These are phyloP conservation scores for Xenops minutus DNA, from an alignment of 2,797 vertebrate species.

Conservation along the genomic window DNA sequence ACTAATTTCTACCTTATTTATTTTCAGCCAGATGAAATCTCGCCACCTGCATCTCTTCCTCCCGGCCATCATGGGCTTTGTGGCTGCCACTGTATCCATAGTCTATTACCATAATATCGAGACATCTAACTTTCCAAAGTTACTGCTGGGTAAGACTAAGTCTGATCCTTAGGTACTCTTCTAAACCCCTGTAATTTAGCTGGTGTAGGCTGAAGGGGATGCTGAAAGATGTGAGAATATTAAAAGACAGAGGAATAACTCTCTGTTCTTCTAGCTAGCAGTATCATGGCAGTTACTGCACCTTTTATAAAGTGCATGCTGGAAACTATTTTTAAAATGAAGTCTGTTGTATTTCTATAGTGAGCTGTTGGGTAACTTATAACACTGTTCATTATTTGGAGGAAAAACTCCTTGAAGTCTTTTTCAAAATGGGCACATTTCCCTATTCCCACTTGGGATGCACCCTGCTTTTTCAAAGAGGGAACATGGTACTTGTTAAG, in stretches of 20 bases:
- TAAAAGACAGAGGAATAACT: not conserved
- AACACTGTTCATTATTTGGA: not conserved
- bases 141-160: conserved; percentile 87
- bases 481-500: not conserved
- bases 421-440: not conserved
- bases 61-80: conserved; percentile 95
- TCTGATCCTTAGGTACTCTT: not conserved
- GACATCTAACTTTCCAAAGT: conserved; percentile 97
- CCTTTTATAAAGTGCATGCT: not conserved
- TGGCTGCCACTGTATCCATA: conserved; percentile 94
- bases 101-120: conserved; percentile 99
- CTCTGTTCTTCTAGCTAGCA: not conserved
- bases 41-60: conserved; percentile 93
- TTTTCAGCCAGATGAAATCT: conserved; percentile 78
- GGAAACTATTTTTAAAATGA: not conserved
- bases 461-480: not conserved
- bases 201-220: not conserved
- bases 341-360: not conserved
- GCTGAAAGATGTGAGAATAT: not conserved
- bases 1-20: not conserved
- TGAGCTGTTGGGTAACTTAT: not conserved
- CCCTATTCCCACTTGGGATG: not conserved
- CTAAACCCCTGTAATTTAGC: not conserved
- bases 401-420: not conserved
- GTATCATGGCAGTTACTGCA: not conserved